phyloP scores from a whole-genome alignment of 37 sponge, comb jelly and placozoan species.

The Axinella damicornis region DNA sequence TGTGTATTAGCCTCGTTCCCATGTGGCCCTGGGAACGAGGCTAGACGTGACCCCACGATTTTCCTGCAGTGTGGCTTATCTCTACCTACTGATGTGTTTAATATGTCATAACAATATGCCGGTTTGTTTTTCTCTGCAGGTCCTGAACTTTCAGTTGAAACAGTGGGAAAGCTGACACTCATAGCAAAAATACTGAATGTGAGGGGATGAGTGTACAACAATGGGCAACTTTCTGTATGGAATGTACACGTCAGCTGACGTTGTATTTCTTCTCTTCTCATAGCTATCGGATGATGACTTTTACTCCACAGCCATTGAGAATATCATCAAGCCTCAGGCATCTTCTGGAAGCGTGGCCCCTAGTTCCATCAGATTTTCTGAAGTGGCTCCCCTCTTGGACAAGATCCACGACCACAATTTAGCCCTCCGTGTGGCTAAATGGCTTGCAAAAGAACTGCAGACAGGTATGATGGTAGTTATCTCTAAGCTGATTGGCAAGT shows the following conservation, averaged over 20 bases:
- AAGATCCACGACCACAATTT: conserved; percentile 13
- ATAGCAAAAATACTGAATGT: conserved; percentile 45
- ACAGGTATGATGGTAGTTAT: not conserved
- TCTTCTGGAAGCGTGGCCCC: not conserved
- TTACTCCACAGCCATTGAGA: conserved; percentile 32
- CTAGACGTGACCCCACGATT: too few relatives aligned
- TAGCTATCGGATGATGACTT: conserved; percentile 44
- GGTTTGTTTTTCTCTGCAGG: not conserved
- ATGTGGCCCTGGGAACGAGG: too few relatives aligned
- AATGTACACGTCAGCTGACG: too few relatives aligned
- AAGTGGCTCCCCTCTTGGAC: conserved; percentile 6
- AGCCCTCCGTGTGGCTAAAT: conserved; percentile 9
- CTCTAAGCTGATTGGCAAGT: too few relatives aligned
- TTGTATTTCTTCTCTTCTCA: not conserved
- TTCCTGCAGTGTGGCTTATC: too few relatives aligned
- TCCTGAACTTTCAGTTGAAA: conserved; percentile 38
- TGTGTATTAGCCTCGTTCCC: too few relatives aligned
- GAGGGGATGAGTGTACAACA: too few relatives aligned
- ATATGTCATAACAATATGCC: too few relatives aligned
- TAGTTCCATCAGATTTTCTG: not conserved
- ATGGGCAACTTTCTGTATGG: too few relatives aligned
- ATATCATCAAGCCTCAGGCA: not conserved
- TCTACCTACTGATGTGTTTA: too few relatives aligned
- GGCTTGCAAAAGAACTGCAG: conserved; percentile 35
- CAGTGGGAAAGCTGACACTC: conserved; percentile 28